phyloP scores from a whole-genome alignment of 2,888 invertebrate genomes.

The Muschampia staudingeri region DNA sequence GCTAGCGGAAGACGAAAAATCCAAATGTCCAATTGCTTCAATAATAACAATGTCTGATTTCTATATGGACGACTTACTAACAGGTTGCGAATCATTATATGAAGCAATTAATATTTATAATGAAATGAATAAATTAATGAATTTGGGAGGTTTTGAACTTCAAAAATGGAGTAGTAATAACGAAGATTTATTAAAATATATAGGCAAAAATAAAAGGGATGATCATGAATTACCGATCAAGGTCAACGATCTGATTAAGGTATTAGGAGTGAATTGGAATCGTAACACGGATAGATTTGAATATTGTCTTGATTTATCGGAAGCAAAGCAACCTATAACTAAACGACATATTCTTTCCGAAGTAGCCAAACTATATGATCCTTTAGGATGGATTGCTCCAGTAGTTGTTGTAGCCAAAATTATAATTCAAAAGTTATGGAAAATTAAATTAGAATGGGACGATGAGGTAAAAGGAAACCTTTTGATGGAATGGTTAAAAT shows the following conservation, averaged over 20 bases:
- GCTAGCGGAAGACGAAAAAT: constrained; percentile 55
- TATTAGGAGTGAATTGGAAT: constrained; percentile 70
- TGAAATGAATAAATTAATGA: constrained; percentile 61
- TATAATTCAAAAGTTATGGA: constrained; percentile 26
- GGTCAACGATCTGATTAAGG: constrained; percentile 55
- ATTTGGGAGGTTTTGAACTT: constrained; percentile 59
- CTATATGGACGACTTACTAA: constrained; percentile 32
- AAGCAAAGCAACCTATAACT: constrained; percentile 43
- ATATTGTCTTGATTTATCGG: constrained; percentile 57
- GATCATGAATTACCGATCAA: constrained; percentile 14
- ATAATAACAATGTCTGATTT: constrained; percentile 32
- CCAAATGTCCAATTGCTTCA: constrained; percentile 54
- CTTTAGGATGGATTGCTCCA: constrained; percentile 69
- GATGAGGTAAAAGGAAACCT: constrained; percentile 16
- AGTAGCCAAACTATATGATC: constrained; percentile 68
- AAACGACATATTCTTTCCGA: constrained; percentile 66
- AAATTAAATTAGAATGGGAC: constrained; percentile 13
- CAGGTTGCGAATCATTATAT: constrained; percentile 56
- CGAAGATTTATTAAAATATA: constrained; percentile 1
- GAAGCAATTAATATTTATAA: constrained; percentile 60
- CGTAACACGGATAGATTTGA: constrained; percentile 60
- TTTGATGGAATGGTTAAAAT: constrained; percentile 10
- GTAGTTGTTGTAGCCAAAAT: constrained; percentile 54
- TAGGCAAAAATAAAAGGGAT: constrained; percentile 10
- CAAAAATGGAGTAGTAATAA: constrained; percentile 63